Base-by-base conservation (phyloP, 1,140 invertebrate genomes). In the Apis cerana region DNA sequence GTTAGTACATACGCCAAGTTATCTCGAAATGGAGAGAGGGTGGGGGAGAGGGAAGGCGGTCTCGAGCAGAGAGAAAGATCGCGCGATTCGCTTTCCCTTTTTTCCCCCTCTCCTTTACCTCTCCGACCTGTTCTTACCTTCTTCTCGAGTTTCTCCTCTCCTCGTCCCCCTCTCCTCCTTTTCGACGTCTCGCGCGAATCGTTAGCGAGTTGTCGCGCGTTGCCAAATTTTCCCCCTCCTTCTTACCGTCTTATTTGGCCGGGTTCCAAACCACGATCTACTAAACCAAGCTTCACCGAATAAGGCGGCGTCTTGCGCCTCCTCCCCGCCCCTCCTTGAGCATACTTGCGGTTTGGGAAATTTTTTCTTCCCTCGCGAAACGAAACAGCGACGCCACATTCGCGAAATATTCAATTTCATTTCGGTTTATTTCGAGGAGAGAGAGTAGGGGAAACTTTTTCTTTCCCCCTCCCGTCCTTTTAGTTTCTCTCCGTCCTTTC, bases 391-490 rank as follows among this genome's bases (percentile, higher is more conserved):
- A 17, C 19, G 76, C 17, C 17, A 50, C 50, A 11, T 56, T 43
- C 17, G 3, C 17, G 19, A 76, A 67, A 43, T 67, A 67, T 76
- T 67, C 54, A 76, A 67, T 67, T 76, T 54, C 61, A 54, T 76
- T 43, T 21, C 23, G 33, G 33, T 43, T 43, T 43, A 43, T 43
- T 7, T 7, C 33, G 4, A 43, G 4, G 33, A 43, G 23, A n/a
- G 7, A 27, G 27, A 2, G 27, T 1, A 27, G 33, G 33, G 33
- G 33, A 33, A 3, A 33, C 33, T 33, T 7, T 2, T 15, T 8
- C 19, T 48, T 11, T 19, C 48, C 48, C 62, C 13, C 11, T 15
- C 2, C 12, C 9, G 4, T 2, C 33, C 33, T 43, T n/a, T n/a
- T n/a, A n/a, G n/a, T n/a, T n/a, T 2, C 5, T 8, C 33, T 3